Conservation (phyloP, 2,888 invertebrate species). For the Metopia argyrocephala region DNA sequence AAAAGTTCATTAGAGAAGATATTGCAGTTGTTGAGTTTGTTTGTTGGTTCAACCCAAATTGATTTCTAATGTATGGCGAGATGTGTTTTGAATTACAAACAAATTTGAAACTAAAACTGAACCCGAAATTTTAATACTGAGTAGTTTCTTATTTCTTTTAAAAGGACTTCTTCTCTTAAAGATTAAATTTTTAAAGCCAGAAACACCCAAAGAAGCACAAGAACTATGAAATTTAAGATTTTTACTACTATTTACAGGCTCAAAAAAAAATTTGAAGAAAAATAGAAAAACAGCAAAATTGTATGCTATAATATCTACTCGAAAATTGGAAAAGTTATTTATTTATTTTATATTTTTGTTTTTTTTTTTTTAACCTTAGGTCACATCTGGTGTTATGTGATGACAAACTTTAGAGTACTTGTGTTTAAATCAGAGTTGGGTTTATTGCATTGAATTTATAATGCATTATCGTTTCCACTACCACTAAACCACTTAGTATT, state of each 20-base stretch:
- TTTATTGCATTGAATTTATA: no score
- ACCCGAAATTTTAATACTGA: neutral
- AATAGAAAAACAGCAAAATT: no score
- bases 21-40: neutral
- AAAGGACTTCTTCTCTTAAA: neutral
- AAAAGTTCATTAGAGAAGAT: neutral
- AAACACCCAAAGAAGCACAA: neutral
- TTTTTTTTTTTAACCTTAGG: no score
- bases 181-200: neutral
- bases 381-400: no score
- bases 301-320: no score
- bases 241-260: neutral
- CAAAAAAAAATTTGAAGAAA: no score
- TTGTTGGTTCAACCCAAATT: constrained; percentile 7
- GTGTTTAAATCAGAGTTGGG: no score
- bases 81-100: constrained; percentile 54
- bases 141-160: neutral
- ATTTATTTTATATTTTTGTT: no score
- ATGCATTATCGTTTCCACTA: no score
- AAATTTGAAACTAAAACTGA: constrained; percentile 28
- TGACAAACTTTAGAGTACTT: no score
- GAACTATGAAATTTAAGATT: neutral
- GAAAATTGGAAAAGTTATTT: no score
- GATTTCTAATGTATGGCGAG: constrained; percentile 40
- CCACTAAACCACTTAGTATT: no score